These are phyloP conservation scores for Erythrolamprus reginae DNA, from an alignment of 2,113 vertebrate species.

Conservation along the genomic window DNA sequence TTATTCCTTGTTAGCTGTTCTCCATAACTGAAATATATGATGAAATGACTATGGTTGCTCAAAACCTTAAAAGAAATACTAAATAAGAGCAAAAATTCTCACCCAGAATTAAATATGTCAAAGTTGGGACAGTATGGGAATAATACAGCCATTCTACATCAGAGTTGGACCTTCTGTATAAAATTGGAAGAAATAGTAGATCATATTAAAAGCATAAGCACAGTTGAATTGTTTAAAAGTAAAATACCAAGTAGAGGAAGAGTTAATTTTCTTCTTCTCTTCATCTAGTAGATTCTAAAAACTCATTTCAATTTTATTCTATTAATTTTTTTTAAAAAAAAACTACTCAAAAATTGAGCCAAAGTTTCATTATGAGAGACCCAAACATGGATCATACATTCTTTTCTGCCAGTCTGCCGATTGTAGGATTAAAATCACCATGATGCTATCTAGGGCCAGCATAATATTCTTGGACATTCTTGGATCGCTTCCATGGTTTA, in stretches of 20 bases:
- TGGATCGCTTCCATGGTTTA: neutral
- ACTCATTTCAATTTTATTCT: neutral
- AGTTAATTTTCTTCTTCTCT: neutral
- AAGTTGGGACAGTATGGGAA: neutral
- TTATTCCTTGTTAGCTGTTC: neutral
- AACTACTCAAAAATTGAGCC: neutral
- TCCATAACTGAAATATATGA: neutral
- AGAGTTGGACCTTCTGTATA: neutral
- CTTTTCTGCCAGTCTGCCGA: neutral
- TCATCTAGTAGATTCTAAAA: neutral
- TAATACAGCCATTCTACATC: neutral
- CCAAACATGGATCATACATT: neutral
- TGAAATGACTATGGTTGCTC: neutral
- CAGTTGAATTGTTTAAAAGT: neutral
- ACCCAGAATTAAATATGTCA: neutral
- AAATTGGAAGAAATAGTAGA: neutral
- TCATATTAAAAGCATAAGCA: neutral
- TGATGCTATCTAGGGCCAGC: neutral
- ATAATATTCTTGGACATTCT: neutral
- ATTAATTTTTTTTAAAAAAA: neutral
- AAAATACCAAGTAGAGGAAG: neutral
- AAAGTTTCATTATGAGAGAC: neutral
- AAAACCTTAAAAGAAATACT: neutral
- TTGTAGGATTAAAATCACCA: neutral
- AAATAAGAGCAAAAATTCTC: neutral